phyloP scores from a whole-genome alignment of 2,797 vertebrate genomes.

The Garrulus glandarius region DNA sequence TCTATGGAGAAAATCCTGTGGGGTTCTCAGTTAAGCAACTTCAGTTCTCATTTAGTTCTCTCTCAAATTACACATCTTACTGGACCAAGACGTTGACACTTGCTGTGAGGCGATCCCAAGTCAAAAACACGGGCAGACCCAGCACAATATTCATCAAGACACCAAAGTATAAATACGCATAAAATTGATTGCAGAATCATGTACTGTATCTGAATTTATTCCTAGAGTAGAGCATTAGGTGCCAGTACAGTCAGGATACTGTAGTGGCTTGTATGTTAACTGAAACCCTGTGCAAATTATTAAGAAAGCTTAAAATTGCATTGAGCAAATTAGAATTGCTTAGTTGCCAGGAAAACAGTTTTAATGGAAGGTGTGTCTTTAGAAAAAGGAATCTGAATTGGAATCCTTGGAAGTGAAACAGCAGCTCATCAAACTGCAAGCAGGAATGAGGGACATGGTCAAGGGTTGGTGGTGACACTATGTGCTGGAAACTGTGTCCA shows the following conservation, averaged over 20 bases:
- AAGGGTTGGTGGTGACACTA: neutral
- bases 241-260: neutral
- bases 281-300: neutral
- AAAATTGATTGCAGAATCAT: neutral
- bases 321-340: neutral
- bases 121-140: neutral
- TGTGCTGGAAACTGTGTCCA: neutral
- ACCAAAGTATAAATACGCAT: neutral
- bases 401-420: neutral
- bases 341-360: neutral
- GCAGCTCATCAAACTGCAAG: neutral
- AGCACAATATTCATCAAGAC: neutral
- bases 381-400: neutral
- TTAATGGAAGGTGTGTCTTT: neutral
- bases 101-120: neutral
- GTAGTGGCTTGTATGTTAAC: neutral
- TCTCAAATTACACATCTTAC: neutral
- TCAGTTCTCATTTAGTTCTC: neutral
- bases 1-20: neutral
- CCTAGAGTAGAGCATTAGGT: neutral
- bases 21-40: neutral
- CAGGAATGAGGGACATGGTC: neutral
- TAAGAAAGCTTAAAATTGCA: neutral
- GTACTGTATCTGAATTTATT: neutral
- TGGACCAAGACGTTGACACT: neutral